Base-by-base conservation (phyloP, 2,888 invertebrate species). In the Drosophila nr. fundita region DNA sequence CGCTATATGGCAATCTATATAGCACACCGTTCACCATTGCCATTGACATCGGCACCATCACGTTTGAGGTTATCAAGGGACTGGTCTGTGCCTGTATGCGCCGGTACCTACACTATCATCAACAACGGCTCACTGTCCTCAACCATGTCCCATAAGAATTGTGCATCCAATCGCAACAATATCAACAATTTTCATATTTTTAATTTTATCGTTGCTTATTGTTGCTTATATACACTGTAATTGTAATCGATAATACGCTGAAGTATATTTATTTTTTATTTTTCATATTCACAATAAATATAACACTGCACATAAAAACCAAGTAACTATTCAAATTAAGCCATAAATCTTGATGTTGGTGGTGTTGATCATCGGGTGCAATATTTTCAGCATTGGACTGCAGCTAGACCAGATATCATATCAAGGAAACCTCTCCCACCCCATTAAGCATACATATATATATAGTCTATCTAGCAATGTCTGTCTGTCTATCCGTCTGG, bases 21-120 rank as follows among this genome's bases (percentile, higher is more conserved):
- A 79, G 59, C 63, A 76, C 59, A 29, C 7, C 69, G 1, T 11
- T 73, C 11, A 55, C 68, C 60, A 58, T 83, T 5, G 57, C 68
- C 63, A 58, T 83, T 5, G 29, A 53, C 0, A 21, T 87, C 21
- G 87, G 87, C 21, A 88, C 88, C 0, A 10, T 89, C n/a, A 79
- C 88, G 7, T 87, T 74, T 48, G 67, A 81, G 57, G 69, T 55
- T 0, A 38, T 73, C 58, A 88, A 88, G 61, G 88, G 79, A 1
- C 21, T 88, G 40, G 50, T 72, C 30, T 66, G 68, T 7, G 52
- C 81, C 10, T 89, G 79, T 34, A 27, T 87, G 18, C 68, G 76
- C 0, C 90, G 79, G 10, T n/a, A 24, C 24, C 70, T 70, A 13
- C 78, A 72, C 30, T 59, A 75, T 30, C 70, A 73, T 0, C 55